Evolutionary conservation across 2,797 vertebrate genomes (phyloP).

Genomic region (Adelosebastes latens): DNA sequence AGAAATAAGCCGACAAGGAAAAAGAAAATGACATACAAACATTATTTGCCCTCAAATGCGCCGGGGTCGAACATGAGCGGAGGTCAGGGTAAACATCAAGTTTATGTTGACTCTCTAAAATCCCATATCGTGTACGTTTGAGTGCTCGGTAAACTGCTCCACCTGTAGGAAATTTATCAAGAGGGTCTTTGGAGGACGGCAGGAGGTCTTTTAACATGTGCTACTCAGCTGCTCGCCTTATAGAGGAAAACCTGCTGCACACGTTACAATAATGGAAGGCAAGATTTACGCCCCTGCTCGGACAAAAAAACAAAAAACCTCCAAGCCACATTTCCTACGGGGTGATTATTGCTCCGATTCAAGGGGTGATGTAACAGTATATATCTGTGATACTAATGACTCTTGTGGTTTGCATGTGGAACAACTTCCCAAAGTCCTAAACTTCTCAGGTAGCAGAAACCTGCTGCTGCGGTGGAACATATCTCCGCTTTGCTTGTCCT

Average conservation of each 20-base stretch:
- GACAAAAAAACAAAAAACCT: constrained; percentile 56
- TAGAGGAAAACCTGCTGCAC: constrained; percentile 79
- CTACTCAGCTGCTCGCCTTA: constrained; percentile 85
- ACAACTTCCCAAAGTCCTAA: constrained; percentile 64
- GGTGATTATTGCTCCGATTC: constrained; percentile 87
- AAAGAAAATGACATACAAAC: neutral
- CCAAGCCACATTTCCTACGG: constrained; percentile 79
- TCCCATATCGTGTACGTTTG: constrained; percentile 74
- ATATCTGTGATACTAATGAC: constrained; percentile 84
- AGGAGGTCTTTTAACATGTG: constrained; percentile 86
- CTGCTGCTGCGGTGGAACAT: constrained; percentile 23
- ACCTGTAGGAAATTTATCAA: constrained; percentile 86
- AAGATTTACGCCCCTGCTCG: constrained; percentile 88
- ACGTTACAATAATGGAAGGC: constrained; percentile 78
- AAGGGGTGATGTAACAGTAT: constrained; percentile 74
- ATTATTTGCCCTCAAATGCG: neutral
- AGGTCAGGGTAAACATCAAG: constrained; percentile 59
- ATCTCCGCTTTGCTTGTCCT: constrained; percentile 27
- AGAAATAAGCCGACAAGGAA: constrained; percentile 13
- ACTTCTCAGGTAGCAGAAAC: constrained; percentile 65
- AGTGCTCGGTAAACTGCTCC: constrained; percentile 80
- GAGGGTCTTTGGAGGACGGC: constrained; percentile 75
- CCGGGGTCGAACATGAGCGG: neutral
- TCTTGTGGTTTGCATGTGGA: constrained; percentile 74
- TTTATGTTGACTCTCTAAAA: constrained; percentile 69